A percentile compares a stretch with the other conserved stretches of the same genome.
phyloP scores from a whole-genome alignment of 2,888 invertebrate species.

The Hypomecis atomaria region DNA sequence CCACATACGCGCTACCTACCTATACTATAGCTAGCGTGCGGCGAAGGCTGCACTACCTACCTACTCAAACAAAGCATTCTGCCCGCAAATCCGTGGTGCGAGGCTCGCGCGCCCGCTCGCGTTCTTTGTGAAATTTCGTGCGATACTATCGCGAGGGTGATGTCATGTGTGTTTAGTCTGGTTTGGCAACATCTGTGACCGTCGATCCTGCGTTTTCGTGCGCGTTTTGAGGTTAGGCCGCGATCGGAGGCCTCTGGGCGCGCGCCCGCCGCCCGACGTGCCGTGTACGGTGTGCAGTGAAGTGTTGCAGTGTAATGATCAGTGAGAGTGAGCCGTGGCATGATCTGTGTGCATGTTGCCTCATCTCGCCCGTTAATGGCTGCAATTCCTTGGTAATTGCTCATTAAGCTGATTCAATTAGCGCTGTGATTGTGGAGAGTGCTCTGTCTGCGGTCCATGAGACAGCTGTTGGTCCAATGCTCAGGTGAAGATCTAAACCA shows the following conservation, averaged over 20 bases:
- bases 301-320: slow-evolving; percentile 52
- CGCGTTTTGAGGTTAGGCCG: slow-evolving; percentile 81
- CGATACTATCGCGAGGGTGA: slow-evolving; percentile 63
- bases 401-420: slow-evolving; percentile 49
- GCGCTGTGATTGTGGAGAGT: slow-evolving; percentile 49
- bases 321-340: slow-evolving; percentile 51
- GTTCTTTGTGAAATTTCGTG: slow-evolving; percentile 68
- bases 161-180: slow-evolving; percentile 62
- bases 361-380: slow-evolving; percentile 46
- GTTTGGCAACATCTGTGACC: slow-evolving; percentile 76
- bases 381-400: slow-evolving; percentile 47
- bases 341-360: slow-evolving; percentile 44
- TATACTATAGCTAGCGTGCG: slow-evolving; percentile 70
- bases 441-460: slow-evolving; percentile 44
- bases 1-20: slow-evolving; percentile 61
- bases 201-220: slow-evolving; percentile 69
- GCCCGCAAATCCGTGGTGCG: slow-evolving; percentile 74
- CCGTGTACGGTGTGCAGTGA: slow-evolving; percentile 44
- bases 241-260: slow-evolving; percentile 58
- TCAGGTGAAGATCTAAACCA: slow-evolving; percentile 51
- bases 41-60: slow-evolving; percentile 79
- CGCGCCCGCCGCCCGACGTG: slow-evolving; percentile 15
- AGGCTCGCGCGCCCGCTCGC: slow-evolving; percentile 62
- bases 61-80: slow-evolving; percentile 83
- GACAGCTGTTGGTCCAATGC: slow-evolving; percentile 49